These are phyloP conservation scores for Hippolais icterina DNA, from an alignment of 2,113 vertebrate species.

Conservation along the genomic window DNA sequence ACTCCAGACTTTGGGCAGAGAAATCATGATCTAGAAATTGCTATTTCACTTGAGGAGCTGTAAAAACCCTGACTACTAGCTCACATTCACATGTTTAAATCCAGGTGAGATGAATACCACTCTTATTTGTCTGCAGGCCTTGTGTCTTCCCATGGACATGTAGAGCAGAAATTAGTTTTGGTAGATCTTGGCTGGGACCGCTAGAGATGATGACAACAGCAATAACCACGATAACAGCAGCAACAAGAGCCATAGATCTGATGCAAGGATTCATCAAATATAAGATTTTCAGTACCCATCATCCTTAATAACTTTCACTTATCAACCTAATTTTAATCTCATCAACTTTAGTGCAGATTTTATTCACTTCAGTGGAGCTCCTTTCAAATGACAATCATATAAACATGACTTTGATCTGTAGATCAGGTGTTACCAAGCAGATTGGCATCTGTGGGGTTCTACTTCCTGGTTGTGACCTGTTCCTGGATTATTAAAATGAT, in stretches of 20 bases:
- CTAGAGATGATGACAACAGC: background rate
- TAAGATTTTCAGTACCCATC: background rate
- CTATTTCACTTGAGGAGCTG: background rate
- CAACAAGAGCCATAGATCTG: background rate
- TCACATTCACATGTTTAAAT: background rate
- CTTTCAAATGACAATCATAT: slow-evolving; percentile 7
- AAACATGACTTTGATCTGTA: slow-evolving; percentile 12
- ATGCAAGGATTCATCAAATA: background rate
- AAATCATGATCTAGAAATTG: background rate
- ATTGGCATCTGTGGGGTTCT: background rate
- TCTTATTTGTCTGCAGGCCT: background rate
- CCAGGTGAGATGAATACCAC: background rate
- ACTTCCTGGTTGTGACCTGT: slow-evolving; percentile 37
- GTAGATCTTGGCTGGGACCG: background rate
- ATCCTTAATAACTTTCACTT: background rate
- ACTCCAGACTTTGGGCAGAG: background rate
- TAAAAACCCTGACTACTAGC: background rate
- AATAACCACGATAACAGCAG: background rate
- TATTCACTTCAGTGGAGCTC: background rate
- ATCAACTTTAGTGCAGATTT: background rate
- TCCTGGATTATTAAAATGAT: background rate
- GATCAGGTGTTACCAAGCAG: background rate
- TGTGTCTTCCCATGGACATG: background rate
- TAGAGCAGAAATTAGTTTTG: background rate
- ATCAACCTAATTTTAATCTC: slow-evolving; percentile 23